Conservation (phyloP, 2,113 vertebrate genomes). For the Apeltes quadracus region DNA sequence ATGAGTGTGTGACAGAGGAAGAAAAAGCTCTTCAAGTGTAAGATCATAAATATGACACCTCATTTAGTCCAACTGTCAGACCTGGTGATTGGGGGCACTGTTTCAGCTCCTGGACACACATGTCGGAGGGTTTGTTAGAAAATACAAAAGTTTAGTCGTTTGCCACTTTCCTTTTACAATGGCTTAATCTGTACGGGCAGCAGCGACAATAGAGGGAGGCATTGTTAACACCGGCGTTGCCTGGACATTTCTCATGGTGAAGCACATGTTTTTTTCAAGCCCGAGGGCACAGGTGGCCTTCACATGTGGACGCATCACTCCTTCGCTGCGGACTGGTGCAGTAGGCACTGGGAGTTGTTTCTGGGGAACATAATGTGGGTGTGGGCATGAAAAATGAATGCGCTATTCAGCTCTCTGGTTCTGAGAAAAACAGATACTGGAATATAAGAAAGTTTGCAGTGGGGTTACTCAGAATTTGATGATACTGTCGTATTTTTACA, state of each 20-base stretch:
- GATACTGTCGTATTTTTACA: slow-evolving; percentile 41
- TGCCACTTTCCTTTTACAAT: neutral
- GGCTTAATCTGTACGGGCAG: slow-evolving; percentile 28
- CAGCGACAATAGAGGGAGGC: slow-evolving; percentile 3
- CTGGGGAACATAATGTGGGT: slow-evolving; percentile 30
- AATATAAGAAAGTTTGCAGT: slow-evolving; percentile 1
- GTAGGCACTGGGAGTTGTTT: slow-evolving; percentile 25
- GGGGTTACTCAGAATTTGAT: slow-evolving; percentile 21
- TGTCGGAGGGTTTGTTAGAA: slow-evolving; percentile 17
- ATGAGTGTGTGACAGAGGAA: slow-evolving; percentile 28
- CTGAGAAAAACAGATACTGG: slow-evolving; percentile 3
- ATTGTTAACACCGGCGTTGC: slow-evolving; percentile 20
- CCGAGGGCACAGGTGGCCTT: slow-evolving; percentile 68
- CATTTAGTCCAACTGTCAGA: slow-evolving; percentile 27
- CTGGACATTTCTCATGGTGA: slow-evolving; percentile 38
- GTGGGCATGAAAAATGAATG: slow-evolving; percentile 31
- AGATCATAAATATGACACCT: slow-evolving; percentile 39
- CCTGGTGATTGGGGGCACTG: slow-evolving; percentile 17
- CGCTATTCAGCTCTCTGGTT: slow-evolving; percentile 11
- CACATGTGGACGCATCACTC: slow-evolving; percentile 58
- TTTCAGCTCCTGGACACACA: slow-evolving; percentile 15
- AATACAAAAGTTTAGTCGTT: slow-evolving; percentile 18
- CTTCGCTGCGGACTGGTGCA: slow-evolving; percentile 31
- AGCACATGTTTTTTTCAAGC: slow-evolving; percentile 37
- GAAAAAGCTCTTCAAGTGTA: slow-evolving; percentile 13